Conservation (phyloP, 2,888 invertebrate genomes). For the Drepana falcataria region DNA sequence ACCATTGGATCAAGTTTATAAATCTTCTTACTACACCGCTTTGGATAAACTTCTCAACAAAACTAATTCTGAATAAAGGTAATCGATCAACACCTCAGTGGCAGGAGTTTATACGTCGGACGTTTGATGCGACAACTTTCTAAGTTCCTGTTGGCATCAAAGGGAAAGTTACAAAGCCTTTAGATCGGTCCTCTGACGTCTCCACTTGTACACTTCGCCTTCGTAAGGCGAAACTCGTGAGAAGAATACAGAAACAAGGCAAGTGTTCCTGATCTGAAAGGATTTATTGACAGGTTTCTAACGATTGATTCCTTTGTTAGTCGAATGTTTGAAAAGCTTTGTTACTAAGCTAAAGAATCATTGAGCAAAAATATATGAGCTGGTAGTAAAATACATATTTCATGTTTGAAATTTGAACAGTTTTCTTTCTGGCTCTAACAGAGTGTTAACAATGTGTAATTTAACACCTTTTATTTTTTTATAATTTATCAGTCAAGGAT, state of each 20-base stretch:
- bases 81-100: slow-evolving; percentile 39
- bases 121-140: slow-evolving; percentile 35
- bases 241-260: slow-evolving; percentile 38
- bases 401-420: too few relatives aligned
- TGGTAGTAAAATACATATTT: too few relatives aligned
- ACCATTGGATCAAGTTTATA: background rate
- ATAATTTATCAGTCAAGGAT: too few relatives aligned
- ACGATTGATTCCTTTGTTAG: slow-evolving; percentile 25
- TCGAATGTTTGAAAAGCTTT: slow-evolving; percentile 12
- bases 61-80: slow-evolving; percentile 30
- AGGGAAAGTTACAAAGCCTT: slow-evolving; percentile 35
- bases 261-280: slow-evolving; percentile 28
- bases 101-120: slow-evolving; percentile 23
- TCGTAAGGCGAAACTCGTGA: slow-evolving; percentile 47
- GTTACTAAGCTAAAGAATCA: too few relatives aligned
- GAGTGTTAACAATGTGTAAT: too few relatives aligned
- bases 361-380: too few relatives aligned
- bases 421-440: too few relatives aligned
- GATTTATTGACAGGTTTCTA: slow-evolving; percentile 28
- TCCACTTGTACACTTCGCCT: slow-evolving; percentile 35
- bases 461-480: too few relatives aligned
- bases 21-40: background rate
- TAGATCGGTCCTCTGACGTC: slow-evolving; percentile 23
- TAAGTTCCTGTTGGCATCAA: slow-evolving; percentile 32
- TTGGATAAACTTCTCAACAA: slow-evolving; percentile 15